Evolutionary conservation across 2,113 vertebrate genomes (phyloP).

Genomic region (Plestiodon gilberti): DNA sequence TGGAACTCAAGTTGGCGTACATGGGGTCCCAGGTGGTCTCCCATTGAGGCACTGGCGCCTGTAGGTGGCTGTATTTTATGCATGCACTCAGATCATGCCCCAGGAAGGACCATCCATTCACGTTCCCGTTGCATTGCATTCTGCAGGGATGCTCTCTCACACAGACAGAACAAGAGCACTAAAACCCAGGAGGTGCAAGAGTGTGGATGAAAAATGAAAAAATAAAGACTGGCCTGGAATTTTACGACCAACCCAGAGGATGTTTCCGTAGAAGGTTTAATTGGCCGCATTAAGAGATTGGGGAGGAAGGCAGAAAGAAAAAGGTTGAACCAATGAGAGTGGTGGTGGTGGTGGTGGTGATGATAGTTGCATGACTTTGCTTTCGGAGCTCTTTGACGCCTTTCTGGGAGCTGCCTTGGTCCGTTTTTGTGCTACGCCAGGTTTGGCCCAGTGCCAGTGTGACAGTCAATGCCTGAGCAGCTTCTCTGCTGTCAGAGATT

Average conservation of each 20-base stretch:
- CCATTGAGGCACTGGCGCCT: too few relatives aligned
- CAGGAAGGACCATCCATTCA: neutral
- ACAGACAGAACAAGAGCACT: constrained; percentile 22
- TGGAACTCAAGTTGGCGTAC: too few relatives aligned
- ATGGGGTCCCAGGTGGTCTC: too few relatives aligned
- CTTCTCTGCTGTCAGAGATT: constrained; percentile 80
- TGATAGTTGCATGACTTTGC: constrained; percentile 75
- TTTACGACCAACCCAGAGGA: constrained; percentile 48
- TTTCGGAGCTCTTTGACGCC: constrained; percentile 74
- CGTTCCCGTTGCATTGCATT: neutral
- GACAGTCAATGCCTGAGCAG: constrained; percentile 83
- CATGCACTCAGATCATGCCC: too few relatives aligned
- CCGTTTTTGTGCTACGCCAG: constrained; percentile 52
- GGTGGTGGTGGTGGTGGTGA: constrained; percentile 1
- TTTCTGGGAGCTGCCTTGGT: constrained; percentile 62
- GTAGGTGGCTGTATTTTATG: too few relatives aligned
- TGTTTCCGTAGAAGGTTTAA: constrained; percentile 51
- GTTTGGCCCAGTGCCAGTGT: constrained; percentile 83
- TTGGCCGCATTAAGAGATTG: constrained; percentile 50
- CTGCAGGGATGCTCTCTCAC: neutral
- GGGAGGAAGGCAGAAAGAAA: neutral
- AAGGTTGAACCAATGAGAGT: constrained; percentile 62
- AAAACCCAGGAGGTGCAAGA: constrained; percentile 20
- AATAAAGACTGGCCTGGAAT: constrained; percentile 43
- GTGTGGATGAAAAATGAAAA: neutral